Percentiles rank a stretch among this genome's conserved stretches.
phyloP scores from a whole-genome alignment of 2,888 invertebrate genomes.

The Dynastes maya region DNA sequence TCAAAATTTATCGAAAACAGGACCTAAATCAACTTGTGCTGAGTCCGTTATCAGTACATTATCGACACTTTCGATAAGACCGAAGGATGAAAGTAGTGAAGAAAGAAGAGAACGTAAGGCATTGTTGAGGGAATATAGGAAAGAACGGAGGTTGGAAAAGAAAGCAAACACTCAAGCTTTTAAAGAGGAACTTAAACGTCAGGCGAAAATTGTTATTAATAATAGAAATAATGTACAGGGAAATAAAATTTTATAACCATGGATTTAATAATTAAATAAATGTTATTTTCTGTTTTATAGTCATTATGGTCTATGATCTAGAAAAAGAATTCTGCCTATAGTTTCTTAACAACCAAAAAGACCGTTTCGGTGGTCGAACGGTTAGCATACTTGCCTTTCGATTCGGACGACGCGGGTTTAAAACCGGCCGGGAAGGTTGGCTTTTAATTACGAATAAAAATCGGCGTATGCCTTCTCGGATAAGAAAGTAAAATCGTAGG shows the following conservation, averaged over 20 bases:
- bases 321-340: too few species aligned
- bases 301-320: background rate
- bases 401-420: too few species aligned
- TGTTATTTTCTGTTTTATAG: background rate
- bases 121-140: conserved; percentile 83
- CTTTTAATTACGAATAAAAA: too few species aligned
- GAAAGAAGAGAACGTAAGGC: conserved; percentile 86
- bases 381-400: too few species aligned
- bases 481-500: too few species aligned
- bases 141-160: conserved; percentile 85
- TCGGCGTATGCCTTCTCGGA: too few species aligned
- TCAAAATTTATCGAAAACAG: conserved; percentile 68
- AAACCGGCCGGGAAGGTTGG: too few species aligned
- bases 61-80: conserved; percentile 79
- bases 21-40: conserved; percentile 75
- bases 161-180: conserved; percentile 88
- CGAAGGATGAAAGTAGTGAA: conserved; percentile 84
- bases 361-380: too few species aligned
- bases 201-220: conserved; percentile 84
- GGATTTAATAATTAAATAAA: background rate
- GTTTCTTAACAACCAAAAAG: too few species aligned
- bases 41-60: conserved; percentile 80
- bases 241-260: conserved; percentile 75
- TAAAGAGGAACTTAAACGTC: conserved; percentile 87
- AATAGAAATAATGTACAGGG: conserved; percentile 84